These are phyloP conservation scores for Procambarus virginalis DNA, from an alignment of 1,140 invertebrate species.

Conservation along the genomic window DNA sequence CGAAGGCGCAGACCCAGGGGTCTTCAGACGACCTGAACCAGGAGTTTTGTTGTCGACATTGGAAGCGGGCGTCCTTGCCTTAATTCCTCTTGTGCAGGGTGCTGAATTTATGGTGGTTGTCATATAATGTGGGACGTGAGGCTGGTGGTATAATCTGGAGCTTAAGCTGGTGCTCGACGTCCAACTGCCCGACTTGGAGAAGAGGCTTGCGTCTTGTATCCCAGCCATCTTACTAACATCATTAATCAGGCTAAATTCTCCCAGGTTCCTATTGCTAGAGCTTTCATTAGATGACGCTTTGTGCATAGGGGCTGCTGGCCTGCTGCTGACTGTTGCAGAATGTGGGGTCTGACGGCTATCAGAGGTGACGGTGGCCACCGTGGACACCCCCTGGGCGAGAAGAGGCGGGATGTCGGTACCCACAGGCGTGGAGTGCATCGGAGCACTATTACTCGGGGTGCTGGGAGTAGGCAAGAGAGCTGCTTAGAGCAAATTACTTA, in stretches of 20 bases:
- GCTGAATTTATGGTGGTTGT: background rate
- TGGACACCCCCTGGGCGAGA: background rate
- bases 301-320: background rate
- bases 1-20: background rate
- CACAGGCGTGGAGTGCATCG: conserved; percentile 33
- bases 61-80: background rate
- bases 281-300: background rate
- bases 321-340: background rate
- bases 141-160: background rate
- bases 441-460: background rate
- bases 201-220: background rate
- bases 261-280: background rate
- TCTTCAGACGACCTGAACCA: background rate
- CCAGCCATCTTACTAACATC: background rate
- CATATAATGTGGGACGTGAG: too few species aligned
- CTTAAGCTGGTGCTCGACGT: background rate
- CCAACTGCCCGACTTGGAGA: background rate
- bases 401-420: conserved; percentile 1
- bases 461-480: background rate
- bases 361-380: background rate
- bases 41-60: background rate
- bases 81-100: too few species aligned
- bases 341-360: background rate
- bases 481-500: background rate
- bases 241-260: background rate